Conservation (phyloP, 2,888 invertebrate species). For the Caradrina clavipalpis region DNA sequence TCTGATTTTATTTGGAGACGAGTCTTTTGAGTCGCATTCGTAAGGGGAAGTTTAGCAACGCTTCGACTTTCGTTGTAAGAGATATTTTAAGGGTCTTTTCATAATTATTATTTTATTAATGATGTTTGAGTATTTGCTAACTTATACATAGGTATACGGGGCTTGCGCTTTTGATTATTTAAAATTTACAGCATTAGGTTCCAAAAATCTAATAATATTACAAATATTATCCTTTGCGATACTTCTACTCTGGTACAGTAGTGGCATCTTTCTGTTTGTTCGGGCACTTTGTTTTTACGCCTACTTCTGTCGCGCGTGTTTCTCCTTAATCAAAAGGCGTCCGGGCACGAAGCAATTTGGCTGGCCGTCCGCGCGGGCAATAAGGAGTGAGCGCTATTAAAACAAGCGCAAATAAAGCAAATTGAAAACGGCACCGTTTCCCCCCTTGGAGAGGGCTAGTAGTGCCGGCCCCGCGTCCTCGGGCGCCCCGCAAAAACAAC, state of each 20-base stretch:
- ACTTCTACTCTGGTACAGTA: conserved; percentile 10
- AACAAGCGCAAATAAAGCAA: conserved; percentile 90
- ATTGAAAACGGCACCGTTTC: conserved; percentile 88
- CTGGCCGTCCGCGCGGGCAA: conserved; percentile 85
- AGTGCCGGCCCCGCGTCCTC: conserved; percentile 66
- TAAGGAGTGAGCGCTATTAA: conserved; percentile 90
- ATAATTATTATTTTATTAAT: neutral
- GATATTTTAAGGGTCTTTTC: conserved; percentile 13
- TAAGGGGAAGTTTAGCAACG: neutral
- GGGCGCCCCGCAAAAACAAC: conserved; percentile 82
- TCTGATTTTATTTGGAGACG: conserved; percentile 20
- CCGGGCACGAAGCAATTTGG: conserved; percentile 90
- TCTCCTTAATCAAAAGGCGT: conserved; percentile 88
- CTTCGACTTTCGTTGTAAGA: neutral
- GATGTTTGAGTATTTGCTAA: neutral
- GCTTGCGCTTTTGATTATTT: neutral
- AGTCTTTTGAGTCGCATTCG: conserved; percentile 8
- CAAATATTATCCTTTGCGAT: conserved; percentile 4
- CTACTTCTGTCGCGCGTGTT: conserved; percentile 76
- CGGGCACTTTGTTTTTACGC: conserved; percentile 81
- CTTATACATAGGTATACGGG: neutral
- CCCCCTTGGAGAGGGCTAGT: conserved; percentile 76
- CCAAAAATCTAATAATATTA: neutral
- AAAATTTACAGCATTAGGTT: neutral
- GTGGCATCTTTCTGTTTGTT: conserved; percentile 65